Percentiles rank a stretch among this genome's conserved stretches.
Conservation (phyloP, 2,888 invertebrate genomes). For the Rhabditoides inermis region DNA sequence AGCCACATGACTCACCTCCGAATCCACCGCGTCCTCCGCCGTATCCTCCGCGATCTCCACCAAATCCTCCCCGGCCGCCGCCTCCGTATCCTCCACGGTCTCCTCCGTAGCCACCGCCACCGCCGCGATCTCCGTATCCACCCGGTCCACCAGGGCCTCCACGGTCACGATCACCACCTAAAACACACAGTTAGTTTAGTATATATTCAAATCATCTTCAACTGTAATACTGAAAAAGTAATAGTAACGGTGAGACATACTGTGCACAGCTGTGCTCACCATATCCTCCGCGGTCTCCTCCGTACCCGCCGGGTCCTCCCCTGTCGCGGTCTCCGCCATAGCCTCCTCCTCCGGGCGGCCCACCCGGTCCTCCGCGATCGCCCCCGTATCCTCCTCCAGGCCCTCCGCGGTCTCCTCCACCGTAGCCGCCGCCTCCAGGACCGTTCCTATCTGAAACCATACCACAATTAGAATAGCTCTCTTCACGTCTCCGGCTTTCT, state of each 20-base stretch:
- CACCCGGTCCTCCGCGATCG: slow-evolving; percentile 5
- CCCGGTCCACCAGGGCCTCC: slow-evolving; percentile 7
- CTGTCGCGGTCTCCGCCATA: slow-evolving; percentile 1
- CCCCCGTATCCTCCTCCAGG: slow-evolving; percentile 7
- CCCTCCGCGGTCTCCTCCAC: slow-evolving; percentile 10
- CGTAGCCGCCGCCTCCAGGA: slow-evolving; percentile 13
- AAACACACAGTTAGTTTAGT: neutral
- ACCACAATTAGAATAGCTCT: too few relatives aligned
- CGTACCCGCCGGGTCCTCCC: slow-evolving; percentile 3
- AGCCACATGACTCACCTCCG: too few relatives aligned
- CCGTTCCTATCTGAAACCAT: neutral
- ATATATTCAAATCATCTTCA: neutral
- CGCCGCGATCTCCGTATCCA: slow-evolving; percentile 5
- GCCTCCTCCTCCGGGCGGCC: slow-evolving; percentile 6
- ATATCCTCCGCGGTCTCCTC: slow-evolving; percentile 5
- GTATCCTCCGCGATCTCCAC: slow-evolving; percentile 1
- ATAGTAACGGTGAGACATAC: too few relatives aligned
- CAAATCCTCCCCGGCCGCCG: too few relatives aligned
- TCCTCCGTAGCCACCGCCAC: too few relatives aligned
- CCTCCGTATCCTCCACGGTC: too few relatives aligned
- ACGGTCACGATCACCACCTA: slow-evolving; percentile 5
- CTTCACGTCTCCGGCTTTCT: too few relatives aligned
- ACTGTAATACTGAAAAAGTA: too few relatives aligned
- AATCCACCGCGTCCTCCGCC: neutral
- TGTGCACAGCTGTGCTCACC: too few relatives aligned